phyloP scores from a whole-genome alignment of 2,888 invertebrate genomes.

The Agriopis marginaria region DNA sequence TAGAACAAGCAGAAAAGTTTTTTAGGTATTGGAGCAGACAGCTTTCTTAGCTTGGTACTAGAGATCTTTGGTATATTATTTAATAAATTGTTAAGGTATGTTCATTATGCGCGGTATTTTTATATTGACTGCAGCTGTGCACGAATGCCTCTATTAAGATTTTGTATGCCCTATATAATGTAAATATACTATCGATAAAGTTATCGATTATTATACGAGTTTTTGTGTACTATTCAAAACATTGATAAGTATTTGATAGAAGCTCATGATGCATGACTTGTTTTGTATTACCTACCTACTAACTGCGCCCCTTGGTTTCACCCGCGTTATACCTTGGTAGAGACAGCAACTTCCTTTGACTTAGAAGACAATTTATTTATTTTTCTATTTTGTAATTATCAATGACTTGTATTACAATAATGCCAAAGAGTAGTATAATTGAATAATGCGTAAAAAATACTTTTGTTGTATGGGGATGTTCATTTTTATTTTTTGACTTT shows the following conservation, averaged over 20 bases:
- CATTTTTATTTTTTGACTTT: too few relatives aligned
- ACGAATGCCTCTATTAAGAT: not conserved
- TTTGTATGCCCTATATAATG: not conserved
- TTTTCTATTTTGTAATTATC: too few relatives aligned
- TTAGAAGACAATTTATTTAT: not conserved
- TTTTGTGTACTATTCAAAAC: not conserved
- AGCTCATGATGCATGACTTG: not conserved
- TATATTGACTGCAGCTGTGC: constrained; percentile 18
- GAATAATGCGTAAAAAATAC: too few relatives aligned
- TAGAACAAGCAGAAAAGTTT: constrained; percentile 55
- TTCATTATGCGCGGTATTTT: constrained; percentile 10
- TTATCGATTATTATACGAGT: not conserved
- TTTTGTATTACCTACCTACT: not conserved
- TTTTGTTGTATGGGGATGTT: too few relatives aligned
- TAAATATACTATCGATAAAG: not conserved
- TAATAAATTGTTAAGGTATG: constrained; percentile 17
- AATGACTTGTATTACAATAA: too few relatives aligned
- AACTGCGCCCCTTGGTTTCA: not conserved
- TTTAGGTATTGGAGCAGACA: constrained; percentile 28
- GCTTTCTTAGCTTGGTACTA: constrained; percentile 6
- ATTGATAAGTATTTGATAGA: not conserved
- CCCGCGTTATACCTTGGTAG: too few relatives aligned
- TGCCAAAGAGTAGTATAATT: too few relatives aligned
- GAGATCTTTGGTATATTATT: constrained; percentile 7
- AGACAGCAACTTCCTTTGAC: not conserved